Conservation (phyloP, 2,888 invertebrate species). For the Bembecia ichneumoniformis region DNA sequence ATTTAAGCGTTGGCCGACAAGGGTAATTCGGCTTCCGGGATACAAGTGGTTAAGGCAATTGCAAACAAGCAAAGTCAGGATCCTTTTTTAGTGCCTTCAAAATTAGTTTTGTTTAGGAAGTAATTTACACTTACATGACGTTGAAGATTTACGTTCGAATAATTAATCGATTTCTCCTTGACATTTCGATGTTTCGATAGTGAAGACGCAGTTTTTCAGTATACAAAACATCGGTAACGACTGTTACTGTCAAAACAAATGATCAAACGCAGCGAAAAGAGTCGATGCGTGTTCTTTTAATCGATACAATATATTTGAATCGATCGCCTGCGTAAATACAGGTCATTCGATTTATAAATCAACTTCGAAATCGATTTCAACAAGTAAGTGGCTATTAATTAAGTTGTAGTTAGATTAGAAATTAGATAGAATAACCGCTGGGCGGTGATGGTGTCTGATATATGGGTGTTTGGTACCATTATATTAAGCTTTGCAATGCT, state of each 20-base stretch:
- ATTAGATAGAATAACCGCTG: conserved; percentile 59
- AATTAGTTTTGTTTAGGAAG: conserved; percentile 7
- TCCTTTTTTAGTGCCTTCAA: too few species aligned
- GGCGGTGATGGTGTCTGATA: conserved; percentile 50
- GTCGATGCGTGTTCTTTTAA: conserved; percentile 33
- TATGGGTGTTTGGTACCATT: conserved; percentile 26
- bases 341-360: conserved; percentile 68
- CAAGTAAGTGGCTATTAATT: conserved; percentile 72
- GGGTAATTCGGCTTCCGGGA: too few species aligned
- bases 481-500: conserved; percentile 16
- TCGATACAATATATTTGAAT: conserved; percentile 46
- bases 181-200: not conserved
- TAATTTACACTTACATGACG: conserved; percentile 3
- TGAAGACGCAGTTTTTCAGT: not conserved
- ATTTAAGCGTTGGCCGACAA: too few species aligned
- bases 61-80: too few species aligned
- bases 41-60: too few species aligned
- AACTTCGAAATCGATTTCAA: conserved; percentile 68
- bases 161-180: conserved; percentile 1
- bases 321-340: conserved; percentile 53
- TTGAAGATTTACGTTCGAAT: not conserved
- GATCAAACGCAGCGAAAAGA: conserved; percentile 22
- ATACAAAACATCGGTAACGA: not conserved
- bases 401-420: conserved; percentile 70
- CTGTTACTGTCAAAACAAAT: not conserved